Conservation (phyloP, 2,797 vertebrate genomes). For the Sternarchorhynchus goeldii region DNA sequence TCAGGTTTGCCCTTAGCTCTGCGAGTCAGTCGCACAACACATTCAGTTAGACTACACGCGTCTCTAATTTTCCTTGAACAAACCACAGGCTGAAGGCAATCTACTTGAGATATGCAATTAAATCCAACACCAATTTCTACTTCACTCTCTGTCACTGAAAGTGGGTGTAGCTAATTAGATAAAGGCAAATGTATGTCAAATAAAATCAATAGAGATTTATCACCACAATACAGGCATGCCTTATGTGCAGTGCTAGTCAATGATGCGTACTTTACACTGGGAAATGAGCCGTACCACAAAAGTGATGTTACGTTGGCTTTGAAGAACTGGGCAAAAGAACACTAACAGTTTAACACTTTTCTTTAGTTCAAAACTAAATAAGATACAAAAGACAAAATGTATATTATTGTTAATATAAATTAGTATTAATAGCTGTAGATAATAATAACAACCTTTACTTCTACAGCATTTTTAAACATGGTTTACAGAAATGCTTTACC, state of each 20-base stretch:
- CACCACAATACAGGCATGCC: constrained; percentile 22
- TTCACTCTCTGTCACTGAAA: constrained; percentile 27
- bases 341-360: too few relatives aligned
- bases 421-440: too few relatives aligned
- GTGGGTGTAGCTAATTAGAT: constrained; percentile 42
- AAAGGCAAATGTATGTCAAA: constrained; percentile 43
- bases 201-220: constrained; percentile 41
- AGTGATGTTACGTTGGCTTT: too few relatives aligned
- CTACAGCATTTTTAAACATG: too few relatives aligned
- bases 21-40: constrained; percentile 8
- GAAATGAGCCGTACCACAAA: background rate
- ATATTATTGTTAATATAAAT: too few relatives aligned
- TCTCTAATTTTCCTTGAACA: constrained; percentile 29
- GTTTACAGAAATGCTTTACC: too few relatives aligned
- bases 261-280: background rate
- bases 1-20: constrained; percentile 19
- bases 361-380: too few relatives aligned
- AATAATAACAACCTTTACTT: too few relatives aligned
- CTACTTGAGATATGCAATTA: constrained; percentile 26
- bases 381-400: too few relatives aligned
- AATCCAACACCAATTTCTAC: constrained; percentile 29
- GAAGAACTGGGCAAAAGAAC: too few relatives aligned
- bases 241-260: constrained; percentile 4
- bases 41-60: constrained; percentile 7
- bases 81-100: background rate